A percentile compares a stretch with the other conserved stretches of the same genome.
Evolutionary conservation across 2,797 vertebrate genomes (phyloP).

Genomic region (Selene dorsalis): DNA sequence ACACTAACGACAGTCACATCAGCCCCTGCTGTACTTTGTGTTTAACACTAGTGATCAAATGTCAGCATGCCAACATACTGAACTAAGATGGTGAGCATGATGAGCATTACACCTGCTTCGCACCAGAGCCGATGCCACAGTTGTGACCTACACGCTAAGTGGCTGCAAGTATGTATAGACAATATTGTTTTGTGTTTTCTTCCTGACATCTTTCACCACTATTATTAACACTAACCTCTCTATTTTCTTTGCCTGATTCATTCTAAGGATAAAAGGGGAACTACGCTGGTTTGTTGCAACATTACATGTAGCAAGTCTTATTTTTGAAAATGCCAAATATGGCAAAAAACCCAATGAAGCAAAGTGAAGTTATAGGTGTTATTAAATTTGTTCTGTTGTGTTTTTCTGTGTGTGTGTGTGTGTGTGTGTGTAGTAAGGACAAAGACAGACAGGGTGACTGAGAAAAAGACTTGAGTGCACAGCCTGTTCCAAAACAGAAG

Average conservation of each 20-base stretch:
- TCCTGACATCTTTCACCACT: neutral
- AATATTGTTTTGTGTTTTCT: neutral
- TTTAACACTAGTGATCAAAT: too few species aligned
- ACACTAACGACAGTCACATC: neutral
- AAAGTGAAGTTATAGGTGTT: neutral
- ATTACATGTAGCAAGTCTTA: neutral
- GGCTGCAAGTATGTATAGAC: neutral
- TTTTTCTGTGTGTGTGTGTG: neutral
- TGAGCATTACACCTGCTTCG: neutral
- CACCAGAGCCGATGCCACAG: neutral
- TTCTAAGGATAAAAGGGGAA: neutral
- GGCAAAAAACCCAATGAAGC: neutral
- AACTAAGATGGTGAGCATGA: neutral
- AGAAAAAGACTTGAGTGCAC: constrained; percentile 32
- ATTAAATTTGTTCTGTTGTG: neutral
- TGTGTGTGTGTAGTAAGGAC: neutral
- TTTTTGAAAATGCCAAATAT: constrained; percentile 3
- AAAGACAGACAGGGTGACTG: constrained; percentile 20
- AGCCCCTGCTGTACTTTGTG: neutral
- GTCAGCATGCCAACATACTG: too few species aligned
- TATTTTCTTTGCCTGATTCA: neutral
- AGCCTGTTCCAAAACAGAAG: constrained; percentile 73
- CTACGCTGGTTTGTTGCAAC: neutral
- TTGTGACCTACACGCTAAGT: neutral
- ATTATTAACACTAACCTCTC: neutral